These are phyloP conservation scores for Erpornis zantholeuca DNA, from an alignment of 2,113 vertebrate species.

Conservation along the genomic window DNA sequence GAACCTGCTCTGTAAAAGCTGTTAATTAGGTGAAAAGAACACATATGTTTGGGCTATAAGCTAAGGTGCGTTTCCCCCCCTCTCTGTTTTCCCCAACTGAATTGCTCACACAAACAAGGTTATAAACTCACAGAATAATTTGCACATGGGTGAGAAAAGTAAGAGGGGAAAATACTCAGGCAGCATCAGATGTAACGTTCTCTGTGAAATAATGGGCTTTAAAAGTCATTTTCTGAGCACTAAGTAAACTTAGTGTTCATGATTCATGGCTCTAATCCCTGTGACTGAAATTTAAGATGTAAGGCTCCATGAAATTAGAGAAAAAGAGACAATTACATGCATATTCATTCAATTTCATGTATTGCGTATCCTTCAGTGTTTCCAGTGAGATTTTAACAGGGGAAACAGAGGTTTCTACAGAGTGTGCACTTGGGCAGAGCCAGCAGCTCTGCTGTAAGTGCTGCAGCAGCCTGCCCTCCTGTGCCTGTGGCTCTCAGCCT, in stretches of 20 bases:
- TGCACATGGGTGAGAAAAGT: neutral
- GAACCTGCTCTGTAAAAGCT: neutral
- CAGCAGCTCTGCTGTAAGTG: neutral
- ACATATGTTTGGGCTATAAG: neutral
- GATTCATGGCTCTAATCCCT: slow-evolving; percentile 46
- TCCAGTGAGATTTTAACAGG: neutral
- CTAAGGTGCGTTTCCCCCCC: neutral
- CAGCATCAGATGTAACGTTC: neutral
- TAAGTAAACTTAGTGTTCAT: slow-evolving; percentile 6
- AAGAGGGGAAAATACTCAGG: neutral
- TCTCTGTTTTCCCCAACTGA: neutral
- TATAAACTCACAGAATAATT: neutral
- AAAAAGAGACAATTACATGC: slow-evolving; percentile 55
- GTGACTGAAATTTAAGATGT: slow-evolving; percentile 52
- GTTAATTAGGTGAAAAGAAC: slow-evolving; percentile 4
- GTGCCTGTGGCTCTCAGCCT: neutral
- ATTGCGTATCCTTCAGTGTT: neutral
- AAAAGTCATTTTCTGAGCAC: slow-evolving; percentile 13
- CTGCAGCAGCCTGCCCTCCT: neutral
- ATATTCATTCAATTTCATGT: slow-evolving; percentile 23
- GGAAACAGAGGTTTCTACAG: neutral
- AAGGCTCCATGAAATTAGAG: slow-evolving; percentile 56
- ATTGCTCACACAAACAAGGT: neutral
- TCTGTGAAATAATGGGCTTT: slow-evolving; percentile 1
- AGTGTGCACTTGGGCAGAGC: neutral